Percentiles rank a stretch among this genome's conserved stretches.
These are phyloP conservation scores for Amitus sp. DNA, from an alignment of 2,888 invertebrate genomes.

Conservation along the genomic window DNA sequence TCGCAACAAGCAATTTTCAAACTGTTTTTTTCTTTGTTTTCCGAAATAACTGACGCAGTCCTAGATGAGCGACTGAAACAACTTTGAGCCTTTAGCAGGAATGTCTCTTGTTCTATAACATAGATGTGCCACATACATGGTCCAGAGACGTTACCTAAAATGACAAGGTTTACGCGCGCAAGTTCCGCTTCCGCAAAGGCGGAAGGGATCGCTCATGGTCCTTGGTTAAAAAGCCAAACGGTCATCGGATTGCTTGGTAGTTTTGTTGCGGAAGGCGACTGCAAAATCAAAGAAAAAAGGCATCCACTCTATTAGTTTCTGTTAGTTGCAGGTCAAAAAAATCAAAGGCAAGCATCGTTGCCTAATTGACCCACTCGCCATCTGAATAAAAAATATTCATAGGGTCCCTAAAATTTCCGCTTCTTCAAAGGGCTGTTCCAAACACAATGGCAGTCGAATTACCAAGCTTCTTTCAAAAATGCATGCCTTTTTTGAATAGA, in stretches of 20 bases:
- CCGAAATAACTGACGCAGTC: conserved; percentile 29
- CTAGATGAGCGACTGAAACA: conserved; percentile 29
- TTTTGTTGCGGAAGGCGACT: conserved; percentile 7
- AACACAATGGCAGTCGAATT: too few species aligned
- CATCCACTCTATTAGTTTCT: conserved; percentile 18
- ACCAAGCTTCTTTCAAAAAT: too few species aligned
- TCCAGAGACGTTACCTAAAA: conserved; percentile 55
- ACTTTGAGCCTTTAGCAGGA: conserved; percentile 23
- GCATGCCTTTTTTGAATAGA: too few species aligned
- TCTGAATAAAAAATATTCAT: conserved; percentile 25
- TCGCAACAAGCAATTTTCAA: conserved; percentile 6
- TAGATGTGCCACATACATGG: conserved; percentile 50
- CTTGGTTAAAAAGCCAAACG: neutral
- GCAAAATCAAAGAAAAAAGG: conserved; percentile 19
- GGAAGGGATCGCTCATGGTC: conserved; percentile 31
- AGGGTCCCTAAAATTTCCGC: too few species aligned
- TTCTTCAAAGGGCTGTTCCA: too few species aligned
- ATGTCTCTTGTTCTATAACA: conserved; percentile 34
- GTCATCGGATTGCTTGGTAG: conserved; percentile 2
- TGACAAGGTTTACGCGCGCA: conserved; percentile 52
- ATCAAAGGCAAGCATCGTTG: neutral
- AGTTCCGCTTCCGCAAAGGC: conserved; percentile 37
- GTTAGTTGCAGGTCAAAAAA: too few species aligned
- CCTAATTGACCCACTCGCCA: conserved; percentile 9
- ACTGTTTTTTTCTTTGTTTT: too few species aligned